Evolutionary conservation across 2,888 invertebrate genomes (phyloP).

Genomic region (Maniola hyperantus): DNA sequence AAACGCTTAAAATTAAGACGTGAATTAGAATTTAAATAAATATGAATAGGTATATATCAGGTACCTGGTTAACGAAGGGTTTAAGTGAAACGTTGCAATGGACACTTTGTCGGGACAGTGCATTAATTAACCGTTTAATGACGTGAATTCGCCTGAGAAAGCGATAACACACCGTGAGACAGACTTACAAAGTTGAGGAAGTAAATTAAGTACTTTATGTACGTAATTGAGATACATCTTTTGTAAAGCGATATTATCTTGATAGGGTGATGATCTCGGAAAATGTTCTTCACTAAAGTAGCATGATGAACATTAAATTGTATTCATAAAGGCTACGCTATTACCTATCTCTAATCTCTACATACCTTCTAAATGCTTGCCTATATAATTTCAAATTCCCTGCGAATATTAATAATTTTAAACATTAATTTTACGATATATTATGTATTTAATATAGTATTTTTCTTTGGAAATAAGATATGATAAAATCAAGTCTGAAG

Average conservation of each 20-base stretch:
- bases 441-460: too few species aligned
- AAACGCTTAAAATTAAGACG: not conserved
- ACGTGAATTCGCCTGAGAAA: slow-evolving; percentile 42
- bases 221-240: slow-evolving; percentile 30
- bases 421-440: too few species aligned
- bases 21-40: not conserved
- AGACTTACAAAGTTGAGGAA: slow-evolving; percentile 39
- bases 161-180: slow-evolving; percentile 43
- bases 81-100: not conserved
- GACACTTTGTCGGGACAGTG: slow-evolving; percentile 9
- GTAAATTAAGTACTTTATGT: slow-evolving; percentile 33
- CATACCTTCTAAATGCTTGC: too few species aligned
- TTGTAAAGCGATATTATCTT: slow-evolving; percentile 24
- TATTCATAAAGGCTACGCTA: not conserved
- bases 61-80: not conserved
- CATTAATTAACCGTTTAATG: slow-evolving; percentile 34
- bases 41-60: too few species aligned
- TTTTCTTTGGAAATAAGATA: too few species aligned
- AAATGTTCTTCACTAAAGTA: not conserved
- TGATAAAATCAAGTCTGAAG: too few species aligned
- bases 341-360: too few species aligned
- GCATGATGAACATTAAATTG: not conserved
- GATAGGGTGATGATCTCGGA: slow-evolving; percentile 12
- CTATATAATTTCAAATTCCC: too few species aligned
- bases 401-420: too few species aligned